A percentile compares a stretch with the other conserved stretches of the same genome.
Conservation (phyloP, 2,888 invertebrate genomes). For the Thera britannica region DNA sequence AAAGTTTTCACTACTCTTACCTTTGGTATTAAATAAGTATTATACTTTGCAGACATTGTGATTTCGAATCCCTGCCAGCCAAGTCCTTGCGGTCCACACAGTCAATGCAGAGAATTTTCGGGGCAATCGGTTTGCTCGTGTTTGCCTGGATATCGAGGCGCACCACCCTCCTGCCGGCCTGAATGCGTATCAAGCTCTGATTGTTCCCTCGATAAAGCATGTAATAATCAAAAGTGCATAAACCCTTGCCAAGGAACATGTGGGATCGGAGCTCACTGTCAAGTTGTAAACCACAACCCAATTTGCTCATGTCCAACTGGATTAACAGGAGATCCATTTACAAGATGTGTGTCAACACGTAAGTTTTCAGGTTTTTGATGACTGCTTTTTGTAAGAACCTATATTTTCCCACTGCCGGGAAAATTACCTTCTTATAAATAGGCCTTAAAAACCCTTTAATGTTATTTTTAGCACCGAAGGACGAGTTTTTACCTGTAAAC, state of each 20-base stretch:
- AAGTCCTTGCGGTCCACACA: constrained; percentile 86
- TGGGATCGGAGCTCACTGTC: constrained; percentile 89
- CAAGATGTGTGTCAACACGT: constrained; percentile 83
- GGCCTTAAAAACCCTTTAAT: too few species aligned
- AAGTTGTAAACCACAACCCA: constrained; percentile 91
- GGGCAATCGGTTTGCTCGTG: constrained; percentile 89
- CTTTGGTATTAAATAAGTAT: not conserved
- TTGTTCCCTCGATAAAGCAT: constrained; percentile 88
- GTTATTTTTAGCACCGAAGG: constrained; percentile 57
- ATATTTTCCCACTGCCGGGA: too few species aligned
- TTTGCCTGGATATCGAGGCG: constrained; percentile 86
- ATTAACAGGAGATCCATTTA: constrained; percentile 88
- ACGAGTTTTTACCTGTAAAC: constrained; percentile 68
- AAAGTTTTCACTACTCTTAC: not conserved
- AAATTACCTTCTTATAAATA: too few species aligned
- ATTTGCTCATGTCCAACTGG: constrained; percentile 88
- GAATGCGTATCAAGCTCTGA: constrained; percentile 90
- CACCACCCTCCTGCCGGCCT: constrained; percentile 88
- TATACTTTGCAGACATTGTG: constrained; percentile 58
- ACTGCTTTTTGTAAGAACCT: constrained; percentile 43
- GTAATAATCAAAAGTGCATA: constrained; percentile 88
- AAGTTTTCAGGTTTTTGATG: constrained; percentile 51
- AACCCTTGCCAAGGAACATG: constrained; percentile 92
- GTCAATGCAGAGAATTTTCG: constrained; percentile 86
- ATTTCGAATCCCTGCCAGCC: constrained; percentile 86